These are phyloP conservation scores for Furnarius figulus DNA, from an alignment of 2,113 vertebrate genomes.

Conservation along the genomic window DNA sequence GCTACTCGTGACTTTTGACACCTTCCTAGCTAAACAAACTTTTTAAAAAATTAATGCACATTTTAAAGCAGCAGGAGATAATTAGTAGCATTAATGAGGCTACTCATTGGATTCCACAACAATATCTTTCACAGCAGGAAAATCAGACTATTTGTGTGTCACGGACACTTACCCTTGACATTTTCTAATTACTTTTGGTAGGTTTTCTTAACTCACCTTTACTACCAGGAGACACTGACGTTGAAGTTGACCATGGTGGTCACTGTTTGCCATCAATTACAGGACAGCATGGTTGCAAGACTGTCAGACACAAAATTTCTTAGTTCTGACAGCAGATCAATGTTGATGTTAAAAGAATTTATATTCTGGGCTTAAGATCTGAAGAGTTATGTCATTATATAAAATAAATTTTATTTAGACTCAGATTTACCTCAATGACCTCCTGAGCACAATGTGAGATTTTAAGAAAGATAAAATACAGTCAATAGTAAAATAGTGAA, in stretches of 20 bases:
- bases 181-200: slow-evolving; percentile 74
- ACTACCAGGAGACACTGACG: background rate
- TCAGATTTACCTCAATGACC: background rate
- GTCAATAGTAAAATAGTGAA: background rate
- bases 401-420: background rate
- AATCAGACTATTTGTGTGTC: slow-evolving; percentile 57
- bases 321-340: background rate
- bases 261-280: background rate
- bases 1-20: slow-evolving; percentile 22
- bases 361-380: background rate
- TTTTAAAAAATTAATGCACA: slow-evolving; percentile 60
- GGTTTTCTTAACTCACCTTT: slow-evolving; percentile 63
- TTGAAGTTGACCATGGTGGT: background rate
- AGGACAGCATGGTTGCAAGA: background rate
- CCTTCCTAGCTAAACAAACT: slow-evolving; percentile 55
- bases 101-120: slow-evolving; percentile 62
- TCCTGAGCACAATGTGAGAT: background rate
- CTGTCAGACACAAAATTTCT: background rate
- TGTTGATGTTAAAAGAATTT: background rate
- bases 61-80: slow-evolving; percentile 72
- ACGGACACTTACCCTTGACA: slow-evolving; percentile 68
- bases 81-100: slow-evolving; percentile 75
- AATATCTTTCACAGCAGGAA: slow-evolving; percentile 71
- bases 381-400: background rate
- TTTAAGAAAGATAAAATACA: background rate